Base-by-base conservation (phyloP, 2,888 invertebrate species). In the Neoitamus cyanurus region DNA sequence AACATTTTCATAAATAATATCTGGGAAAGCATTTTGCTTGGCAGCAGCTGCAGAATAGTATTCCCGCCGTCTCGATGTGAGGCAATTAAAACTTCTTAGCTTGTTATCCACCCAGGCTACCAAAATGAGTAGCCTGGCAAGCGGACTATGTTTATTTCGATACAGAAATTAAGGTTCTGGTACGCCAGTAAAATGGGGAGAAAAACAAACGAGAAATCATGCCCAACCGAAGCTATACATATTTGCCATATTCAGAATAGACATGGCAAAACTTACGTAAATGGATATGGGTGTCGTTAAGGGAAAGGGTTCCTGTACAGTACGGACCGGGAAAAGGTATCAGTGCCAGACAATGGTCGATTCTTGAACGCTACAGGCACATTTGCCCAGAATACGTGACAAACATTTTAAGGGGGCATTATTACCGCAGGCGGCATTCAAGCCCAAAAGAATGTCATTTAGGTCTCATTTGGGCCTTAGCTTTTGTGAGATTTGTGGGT, bases 341-440 rank as follows among this genome's bases (percentile, higher is more conserved):
- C 58, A 25, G 58, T 48, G 58, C 58, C 58, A 58, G 58, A 58
- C 58, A 58, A 58, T 58, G 58, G 58, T 58, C 58, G 58, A 9
- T 25, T 20, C 58, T 58, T 58, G 58, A 58, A 20, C 58, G 58
- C 58, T 58, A 58, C 58, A 58, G 58, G 58, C 58, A 58, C 58
- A 58, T 58, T 58, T 58, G 58, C 58, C 58, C 58, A 58, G 58
- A 58, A 58, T 58, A 58, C 58, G 58, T 58, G 58, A 58, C 58
- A 58, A 58, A 15, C 25, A 58, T 58, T 58, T 25, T 58, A 58
- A 58, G 58, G 58, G 58, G 6, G 58, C 58, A 20, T 58, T 58
- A 58, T 58, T 58, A 58, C 58, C 58, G 25, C 15, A 58, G 58
- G 58, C 58, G 58, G 58, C 25, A 58, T 58, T 20, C 20, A 15